A percentile compares a stretch with the other conserved stretches of the same genome.
phyloP scores from a whole-genome alignment of 2,797 vertebrate genomes.

The Simalia tracyae region DNA sequence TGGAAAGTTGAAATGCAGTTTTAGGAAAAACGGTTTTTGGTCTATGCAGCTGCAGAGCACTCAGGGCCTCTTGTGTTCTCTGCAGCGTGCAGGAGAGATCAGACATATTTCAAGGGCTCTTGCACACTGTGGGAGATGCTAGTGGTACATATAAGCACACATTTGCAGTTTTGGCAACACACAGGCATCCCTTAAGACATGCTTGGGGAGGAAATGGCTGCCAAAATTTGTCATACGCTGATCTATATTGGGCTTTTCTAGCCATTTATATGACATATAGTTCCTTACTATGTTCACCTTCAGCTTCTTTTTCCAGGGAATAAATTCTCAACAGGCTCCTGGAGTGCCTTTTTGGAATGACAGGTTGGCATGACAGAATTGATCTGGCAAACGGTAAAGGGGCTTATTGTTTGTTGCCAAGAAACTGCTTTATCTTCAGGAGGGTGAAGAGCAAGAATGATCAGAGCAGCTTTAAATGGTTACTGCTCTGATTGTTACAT shows the following conservation, averaged over 20 bases:
- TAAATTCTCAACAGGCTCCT: neutral
- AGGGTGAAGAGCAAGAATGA: slow-evolving; percentile 11
- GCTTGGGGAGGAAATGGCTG: neutral
- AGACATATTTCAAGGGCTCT: neutral
- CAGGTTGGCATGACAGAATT: slow-evolving; percentile 12
- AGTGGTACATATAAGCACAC: neutral
- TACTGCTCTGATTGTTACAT: slow-evolving; percentile 4
- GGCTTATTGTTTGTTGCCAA: neutral
- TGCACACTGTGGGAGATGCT: neutral
- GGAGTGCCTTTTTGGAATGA: slow-evolving; percentile 25
- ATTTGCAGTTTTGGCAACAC: neutral
- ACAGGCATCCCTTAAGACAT: neutral
- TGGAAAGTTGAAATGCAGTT: neutral
- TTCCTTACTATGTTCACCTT: neutral
- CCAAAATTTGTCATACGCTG: neutral
- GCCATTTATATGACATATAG: neutral
- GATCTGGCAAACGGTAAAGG: slow-evolving; percentile 7
- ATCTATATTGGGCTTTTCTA: neutral
- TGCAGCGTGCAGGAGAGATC: neutral
- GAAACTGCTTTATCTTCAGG: slow-evolving; percentile 1
- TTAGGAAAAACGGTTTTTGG: neutral
- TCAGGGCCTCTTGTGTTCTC: neutral
- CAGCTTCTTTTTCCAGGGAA: neutral
- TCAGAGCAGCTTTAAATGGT: neutral
- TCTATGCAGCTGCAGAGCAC: neutral